These are phyloP conservation scores for Andrena flavipes DNA, from an alignment of 2,888 invertebrate species.

Conservation along the genomic window DNA sequence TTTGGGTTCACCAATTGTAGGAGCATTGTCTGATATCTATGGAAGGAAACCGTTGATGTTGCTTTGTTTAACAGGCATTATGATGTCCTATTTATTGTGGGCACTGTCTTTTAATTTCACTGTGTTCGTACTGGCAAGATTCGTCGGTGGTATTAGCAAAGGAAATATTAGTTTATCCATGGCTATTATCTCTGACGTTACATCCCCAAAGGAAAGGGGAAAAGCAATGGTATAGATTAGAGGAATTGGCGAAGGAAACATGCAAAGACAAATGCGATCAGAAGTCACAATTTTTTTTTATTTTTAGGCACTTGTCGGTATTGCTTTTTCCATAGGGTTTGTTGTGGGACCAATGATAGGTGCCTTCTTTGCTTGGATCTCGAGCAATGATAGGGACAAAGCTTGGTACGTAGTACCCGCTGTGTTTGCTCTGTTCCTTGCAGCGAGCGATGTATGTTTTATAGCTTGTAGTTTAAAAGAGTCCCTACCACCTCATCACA, in stretches of 20 bases:
- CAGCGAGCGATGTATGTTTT: constrained; percentile 91
- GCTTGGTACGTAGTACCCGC: constrained; percentile 94
- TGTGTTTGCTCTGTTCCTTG: constrained; percentile 90
- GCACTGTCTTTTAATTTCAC: constrained; percentile 94
- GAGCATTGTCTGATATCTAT: constrained; percentile 97
- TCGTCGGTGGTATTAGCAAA: constrained; percentile 97
- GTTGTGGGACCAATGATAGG: constrained; percentile 98
- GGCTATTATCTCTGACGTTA: constrained; percentile 97
- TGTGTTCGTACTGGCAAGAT: constrained; percentile 95
- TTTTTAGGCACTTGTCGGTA: constrained; percentile 96
- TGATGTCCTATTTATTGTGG: constrained; percentile 95
- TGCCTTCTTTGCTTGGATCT: constrained; percentile 91
- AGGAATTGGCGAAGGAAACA: constrained; percentile 9
- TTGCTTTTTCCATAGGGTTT: constrained; percentile 99
- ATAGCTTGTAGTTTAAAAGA: constrained; percentile 92
- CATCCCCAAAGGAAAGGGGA: constrained; percentile 93
- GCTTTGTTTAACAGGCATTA: constrained; percentile 94
- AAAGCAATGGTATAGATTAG: constrained; percentile 93
- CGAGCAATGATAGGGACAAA: constrained; percentile 87
- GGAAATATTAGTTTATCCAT: constrained; percentile 98
- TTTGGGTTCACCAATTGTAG: constrained; percentile 96
- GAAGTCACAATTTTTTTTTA: constrained; percentile 2
- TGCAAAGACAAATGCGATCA: neutral
- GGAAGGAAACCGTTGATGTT: constrained; percentile 95
- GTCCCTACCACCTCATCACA: constrained; percentile 91